Conservation (phyloP, 2,797 vertebrate genomes). For the Pelodytes ibericus region DNA sequence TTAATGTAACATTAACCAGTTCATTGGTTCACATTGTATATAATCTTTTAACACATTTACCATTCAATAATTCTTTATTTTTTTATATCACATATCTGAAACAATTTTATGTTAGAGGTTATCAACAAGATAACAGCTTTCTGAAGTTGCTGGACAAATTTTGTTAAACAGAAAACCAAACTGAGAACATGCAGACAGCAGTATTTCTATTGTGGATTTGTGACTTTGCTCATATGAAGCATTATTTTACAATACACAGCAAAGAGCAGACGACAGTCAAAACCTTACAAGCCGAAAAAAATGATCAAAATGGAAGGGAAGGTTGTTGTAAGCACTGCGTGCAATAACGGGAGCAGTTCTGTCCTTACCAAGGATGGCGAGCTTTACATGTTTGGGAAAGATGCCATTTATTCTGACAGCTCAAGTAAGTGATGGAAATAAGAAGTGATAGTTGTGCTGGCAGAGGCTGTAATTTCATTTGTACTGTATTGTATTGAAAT, state of each 20-base stretch:
- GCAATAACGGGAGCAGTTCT: constrained; percentile 99
- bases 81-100: too few species aligned
- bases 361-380: constrained; percentile 97
- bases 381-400: constrained; percentile 99
- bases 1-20: too few species aligned
- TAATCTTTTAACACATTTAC: too few species aligned
- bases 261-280: constrained; percentile 95
- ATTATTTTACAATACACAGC: constrained; percentile 71
- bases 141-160: too few species aligned
- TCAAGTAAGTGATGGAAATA: constrained; percentile 83
- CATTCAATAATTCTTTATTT: too few species aligned
- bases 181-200: too few species aligned
- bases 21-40: too few species aligned
- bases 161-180: too few species aligned
- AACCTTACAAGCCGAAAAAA: constrained; percentile 99
- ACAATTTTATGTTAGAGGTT: too few species aligned
- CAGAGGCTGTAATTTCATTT: neutral
- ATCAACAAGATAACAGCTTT: too few species aligned
- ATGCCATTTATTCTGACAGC: constrained; percentile 97
- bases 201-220: too few species aligned
- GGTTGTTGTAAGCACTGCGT: constrained; percentile 89
- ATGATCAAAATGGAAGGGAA: constrained; percentile 98
- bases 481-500: constrained; percentile 1
- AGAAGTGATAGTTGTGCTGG: constrained; percentile 2
- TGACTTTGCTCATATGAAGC: too few species aligned